These are phyloP conservation scores for Monochamus alternatus DNA, from an alignment of 2,888 invertebrate species.

Conservation along the genomic window DNA sequence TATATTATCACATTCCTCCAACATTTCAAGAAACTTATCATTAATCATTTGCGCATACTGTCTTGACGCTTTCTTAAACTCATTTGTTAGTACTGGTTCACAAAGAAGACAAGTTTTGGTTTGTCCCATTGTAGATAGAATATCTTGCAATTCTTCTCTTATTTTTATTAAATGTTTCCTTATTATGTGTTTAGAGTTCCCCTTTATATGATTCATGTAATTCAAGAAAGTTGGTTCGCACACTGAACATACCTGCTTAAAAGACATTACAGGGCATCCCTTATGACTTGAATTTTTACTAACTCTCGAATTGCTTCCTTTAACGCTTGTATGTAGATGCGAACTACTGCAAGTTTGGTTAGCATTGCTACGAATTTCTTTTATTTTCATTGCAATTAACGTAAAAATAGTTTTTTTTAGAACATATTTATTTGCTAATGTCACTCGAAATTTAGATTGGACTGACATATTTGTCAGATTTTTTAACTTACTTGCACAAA, in stretches of 20 bases:
- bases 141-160: slow-evolving; percentile 27
- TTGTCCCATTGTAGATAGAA: slow-evolving; percentile 7
- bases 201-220: slow-evolving; percentile 30
- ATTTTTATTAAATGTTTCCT: slow-evolving; percentile 33
- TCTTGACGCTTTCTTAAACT: slow-evolving; percentile 26
- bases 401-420: not conserved
- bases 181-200: slow-evolving; percentile 27
- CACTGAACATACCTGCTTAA: slow-evolving; percentile 37
- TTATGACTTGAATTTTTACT: not conserved
- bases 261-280: slow-evolving; percentile 19
- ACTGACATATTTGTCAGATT: not conserved
- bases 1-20: slow-evolving; percentile 22
- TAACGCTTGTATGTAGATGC: not conserved
- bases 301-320: not conserved
- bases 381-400: slow-evolving; percentile 17
- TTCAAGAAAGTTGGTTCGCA: slow-evolving; percentile 40
- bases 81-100: slow-evolving; percentile 25
- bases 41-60: slow-evolving; percentile 25
- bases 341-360: not conserved
- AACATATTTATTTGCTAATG: slow-evolving; percentile 8
- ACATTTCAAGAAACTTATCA: slow-evolving; percentile 33
- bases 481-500: not conserved
- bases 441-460: slow-evolving; percentile 18
- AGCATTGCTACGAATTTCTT: not conserved
- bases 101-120: slow-evolving; percentile 30